These are phyloP conservation scores for Microcebus murinus DNA, from an alignment of 2,113 vertebrate genomes.

Conservation along the genomic window DNA sequence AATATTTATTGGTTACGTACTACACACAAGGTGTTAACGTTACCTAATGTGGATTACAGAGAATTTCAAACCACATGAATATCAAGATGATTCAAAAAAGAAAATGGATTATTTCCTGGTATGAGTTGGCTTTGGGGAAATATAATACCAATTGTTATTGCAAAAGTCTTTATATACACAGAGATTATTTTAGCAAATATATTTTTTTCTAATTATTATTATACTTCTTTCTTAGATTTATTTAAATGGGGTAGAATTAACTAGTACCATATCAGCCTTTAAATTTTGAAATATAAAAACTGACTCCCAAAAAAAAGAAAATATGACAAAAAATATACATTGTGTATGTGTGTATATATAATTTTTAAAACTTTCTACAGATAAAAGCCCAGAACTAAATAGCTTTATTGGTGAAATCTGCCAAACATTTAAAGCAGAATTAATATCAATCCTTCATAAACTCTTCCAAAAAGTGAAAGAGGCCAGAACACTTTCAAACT, in stretches of 20 bases:
- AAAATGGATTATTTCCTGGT: neutral
- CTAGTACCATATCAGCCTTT: neutral
- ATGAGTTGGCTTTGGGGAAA: neutral
- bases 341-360: too few species aligned
- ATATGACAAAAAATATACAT: too few species aligned
- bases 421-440: neutral
- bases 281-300: neutral
- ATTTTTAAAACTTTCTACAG: neutral
- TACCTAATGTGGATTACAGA: neutral
- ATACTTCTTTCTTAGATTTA: neutral
- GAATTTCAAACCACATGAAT: neutral
- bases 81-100: neutral
- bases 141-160: neutral
- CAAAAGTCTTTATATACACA: neutral
- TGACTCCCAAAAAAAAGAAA: too few species aligned
- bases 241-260: neutral
- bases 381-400: neutral
- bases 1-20: neutral
- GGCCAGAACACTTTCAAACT: neutral
- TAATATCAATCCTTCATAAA: neutral
- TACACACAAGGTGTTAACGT: neutral
- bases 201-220: neutral
- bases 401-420: neutral
- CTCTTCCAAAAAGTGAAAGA: neutral
- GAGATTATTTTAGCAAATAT: neutral